phyloP scores from a whole-genome alignment of 2,888 invertebrate species.

The Cryptus armator region DNA sequence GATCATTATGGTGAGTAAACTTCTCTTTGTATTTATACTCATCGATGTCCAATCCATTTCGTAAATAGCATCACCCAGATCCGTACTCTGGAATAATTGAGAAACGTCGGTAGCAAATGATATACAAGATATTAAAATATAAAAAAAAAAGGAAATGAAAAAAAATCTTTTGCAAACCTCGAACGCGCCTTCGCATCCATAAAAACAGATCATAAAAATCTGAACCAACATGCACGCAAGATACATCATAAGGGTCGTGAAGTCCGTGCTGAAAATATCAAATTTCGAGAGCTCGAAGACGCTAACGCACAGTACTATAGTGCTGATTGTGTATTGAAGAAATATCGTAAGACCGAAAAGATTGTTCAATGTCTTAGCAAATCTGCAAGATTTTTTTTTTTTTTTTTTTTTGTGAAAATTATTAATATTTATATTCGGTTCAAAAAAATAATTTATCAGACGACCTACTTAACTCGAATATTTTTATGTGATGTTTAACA shows the following conservation, averaged over 20 bases:
- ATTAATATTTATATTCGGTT: background rate
- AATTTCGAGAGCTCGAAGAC: slow-evolving; percentile 50
- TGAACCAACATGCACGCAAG: slow-evolving; percentile 52
- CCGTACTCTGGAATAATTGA: background rate
- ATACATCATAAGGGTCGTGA: slow-evolving; percentile 48
- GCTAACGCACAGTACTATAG: slow-evolving; percentile 55
- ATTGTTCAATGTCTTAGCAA: slow-evolving; percentile 15
- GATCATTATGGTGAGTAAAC: slow-evolving; percentile 30
- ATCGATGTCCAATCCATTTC: background rate
- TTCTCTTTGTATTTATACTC: background rate
- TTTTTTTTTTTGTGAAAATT: no score
- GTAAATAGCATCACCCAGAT: no score
- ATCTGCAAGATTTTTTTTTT: slow-evolving; percentile 9
- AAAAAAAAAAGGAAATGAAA: no score
- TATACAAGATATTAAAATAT: no score
- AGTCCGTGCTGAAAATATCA: slow-evolving; percentile 45
- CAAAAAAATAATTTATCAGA: background rate
- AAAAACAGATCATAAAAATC: slow-evolving; percentile 59
- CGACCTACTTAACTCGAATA: slow-evolving; percentile 5
- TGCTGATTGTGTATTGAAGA: slow-evolving; percentile 40
- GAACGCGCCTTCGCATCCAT: slow-evolving; percentile 55
- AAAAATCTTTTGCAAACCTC: slow-evolving; percentile 35
- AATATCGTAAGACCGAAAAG: slow-evolving; percentile 28
- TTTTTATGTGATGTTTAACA: background rate
- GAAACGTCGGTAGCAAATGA: no score